Percentiles rank a stretch among this genome's conserved stretches.
Evolutionary conservation across 2,113 vertebrate genomes (phyloP).

Genomic region (Manacus vitellinus): DNA sequence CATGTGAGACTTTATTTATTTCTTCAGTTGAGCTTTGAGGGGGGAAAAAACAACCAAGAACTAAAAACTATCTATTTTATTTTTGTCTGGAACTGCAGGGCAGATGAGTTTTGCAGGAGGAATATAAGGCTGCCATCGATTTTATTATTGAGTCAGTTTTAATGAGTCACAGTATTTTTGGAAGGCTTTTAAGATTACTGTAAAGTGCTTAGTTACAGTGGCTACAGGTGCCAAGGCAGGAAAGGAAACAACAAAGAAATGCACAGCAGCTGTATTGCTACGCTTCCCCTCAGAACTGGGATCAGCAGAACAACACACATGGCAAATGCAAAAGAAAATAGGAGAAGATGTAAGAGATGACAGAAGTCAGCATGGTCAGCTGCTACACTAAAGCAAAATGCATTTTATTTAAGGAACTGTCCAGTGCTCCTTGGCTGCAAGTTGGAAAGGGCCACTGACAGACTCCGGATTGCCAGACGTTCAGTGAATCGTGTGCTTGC

Average conservation of each 20-base stretch:
- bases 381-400: conserved; percentile 1
- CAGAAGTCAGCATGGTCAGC: conserved; percentile 60
- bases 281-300: conserved; percentile 54
- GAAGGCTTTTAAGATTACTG: conserved; percentile 69
- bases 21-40: not conserved
- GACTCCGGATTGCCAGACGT: not conserved
- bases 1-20: not conserved
- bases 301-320: conserved; percentile 54
- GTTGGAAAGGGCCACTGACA: not conserved
- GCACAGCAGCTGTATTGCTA: conserved; percentile 60
- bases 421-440: conserved; percentile 5
- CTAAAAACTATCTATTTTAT: conserved; percentile 28
- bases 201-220: conserved; percentile 71
- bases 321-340: conserved; percentile 43
- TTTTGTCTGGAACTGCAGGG: conserved; percentile 57
- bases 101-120: conserved; percentile 61
- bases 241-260: conserved; percentile 62
- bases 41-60: not conserved
- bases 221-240: conserved; percentile 69
- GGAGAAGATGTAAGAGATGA: conserved; percentile 58
- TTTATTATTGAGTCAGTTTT: conserved; percentile 72
- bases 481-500: not conserved
- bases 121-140: conserved; percentile 56
- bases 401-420: conserved; percentile 28
- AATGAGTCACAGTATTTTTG: conserved; percentile 71